These are phyloP conservation scores for Cryptophagus acutangulus DNA, from an alignment of 2,888 invertebrate species.

Conservation along the genomic window DNA sequence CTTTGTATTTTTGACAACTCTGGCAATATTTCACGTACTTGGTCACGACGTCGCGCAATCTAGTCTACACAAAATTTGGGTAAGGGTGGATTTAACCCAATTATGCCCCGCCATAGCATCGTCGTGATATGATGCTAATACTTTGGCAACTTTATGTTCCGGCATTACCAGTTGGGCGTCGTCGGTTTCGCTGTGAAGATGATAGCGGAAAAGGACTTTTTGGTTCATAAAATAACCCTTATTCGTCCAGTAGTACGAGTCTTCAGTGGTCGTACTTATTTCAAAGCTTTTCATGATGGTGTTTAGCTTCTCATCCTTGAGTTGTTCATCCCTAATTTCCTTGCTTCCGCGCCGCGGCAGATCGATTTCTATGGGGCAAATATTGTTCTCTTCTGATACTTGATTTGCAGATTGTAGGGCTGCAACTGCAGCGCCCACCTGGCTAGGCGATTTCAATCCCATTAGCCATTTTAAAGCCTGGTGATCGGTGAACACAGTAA, in stretches of 20 bases:
- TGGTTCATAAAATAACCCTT: constrained; percentile 17
- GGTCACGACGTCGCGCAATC: too few species aligned
- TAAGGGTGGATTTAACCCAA: too few species aligned
- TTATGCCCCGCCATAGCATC: background rate
- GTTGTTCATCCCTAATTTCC: constrained; percentile 18
- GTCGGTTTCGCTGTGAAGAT: constrained; percentile 19
- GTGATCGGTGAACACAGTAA: constrained; percentile 45
- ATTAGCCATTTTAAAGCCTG: constrained; percentile 46
- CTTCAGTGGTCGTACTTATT: constrained; percentile 5
- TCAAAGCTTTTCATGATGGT: constrained; percentile 24
- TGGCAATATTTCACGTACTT: too few species aligned
- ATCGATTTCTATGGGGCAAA: constrained; percentile 15
- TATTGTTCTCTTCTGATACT: constrained; percentile 40
- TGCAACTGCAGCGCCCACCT: constrained; percentile 46
- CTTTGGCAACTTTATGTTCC: background rate
- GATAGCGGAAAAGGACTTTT: constrained; percentile 23
- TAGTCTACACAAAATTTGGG: too few species aligned
- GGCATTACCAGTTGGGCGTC: constrained; percentile 25
- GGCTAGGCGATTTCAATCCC: constrained; percentile 42
- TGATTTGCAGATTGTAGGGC: constrained; percentile 37
- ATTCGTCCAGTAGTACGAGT: constrained; percentile 11
- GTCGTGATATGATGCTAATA: constrained; percentile 1
- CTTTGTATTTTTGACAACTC: too few species aligned
- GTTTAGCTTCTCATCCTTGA: constrained; percentile 20
- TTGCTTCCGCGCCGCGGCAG: constrained; percentile 13